phyloP scores from a whole-genome alignment of 2,888 invertebrate genomes.

The Drosophila quasianomalipes region DNA sequence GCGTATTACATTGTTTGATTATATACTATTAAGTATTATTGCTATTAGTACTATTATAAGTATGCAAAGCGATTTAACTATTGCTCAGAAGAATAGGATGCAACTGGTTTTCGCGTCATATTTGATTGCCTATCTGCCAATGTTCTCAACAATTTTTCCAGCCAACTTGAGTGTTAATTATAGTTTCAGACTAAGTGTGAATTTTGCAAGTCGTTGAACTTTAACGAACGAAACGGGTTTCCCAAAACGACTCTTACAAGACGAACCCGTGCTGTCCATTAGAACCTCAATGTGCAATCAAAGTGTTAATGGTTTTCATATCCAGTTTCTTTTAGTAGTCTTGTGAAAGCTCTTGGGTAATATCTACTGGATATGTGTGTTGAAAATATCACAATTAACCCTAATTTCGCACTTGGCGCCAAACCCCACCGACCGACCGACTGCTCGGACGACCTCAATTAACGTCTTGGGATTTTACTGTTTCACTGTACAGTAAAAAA shows the following conservation, averaged over 20 bases:
- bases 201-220: constrained; percentile 35
- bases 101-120: constrained; percentile 6
- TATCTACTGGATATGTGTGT: not conserved
- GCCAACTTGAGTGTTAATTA: constrained; percentile 6
- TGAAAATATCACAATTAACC: constrained; percentile 58
- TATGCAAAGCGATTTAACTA: constrained; percentile 12
- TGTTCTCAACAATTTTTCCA: not conserved
- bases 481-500: not conserved
- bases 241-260: not conserved
- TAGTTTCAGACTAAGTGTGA: not conserved
- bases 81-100: constrained; percentile 5
- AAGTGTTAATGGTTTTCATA: not conserved
- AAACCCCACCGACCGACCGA: not conserved
- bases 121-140: not conserved
- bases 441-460: constrained; percentile 54
- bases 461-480: constrained; percentile 2
- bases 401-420: constrained; percentile 60
- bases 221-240: constrained; percentile 39
- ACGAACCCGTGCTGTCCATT: constrained; percentile 20
- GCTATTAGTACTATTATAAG: not conserved
- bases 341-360: constrained; percentile 8
- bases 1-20: constrained; percentile 9
- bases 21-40: not conserved
- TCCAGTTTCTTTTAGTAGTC: not conserved
- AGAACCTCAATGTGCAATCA: constrained; percentile 18